Base-by-base conservation (phyloP, 92 coral and sea anemone species). In the Virgularia gustaviana region DNA sequence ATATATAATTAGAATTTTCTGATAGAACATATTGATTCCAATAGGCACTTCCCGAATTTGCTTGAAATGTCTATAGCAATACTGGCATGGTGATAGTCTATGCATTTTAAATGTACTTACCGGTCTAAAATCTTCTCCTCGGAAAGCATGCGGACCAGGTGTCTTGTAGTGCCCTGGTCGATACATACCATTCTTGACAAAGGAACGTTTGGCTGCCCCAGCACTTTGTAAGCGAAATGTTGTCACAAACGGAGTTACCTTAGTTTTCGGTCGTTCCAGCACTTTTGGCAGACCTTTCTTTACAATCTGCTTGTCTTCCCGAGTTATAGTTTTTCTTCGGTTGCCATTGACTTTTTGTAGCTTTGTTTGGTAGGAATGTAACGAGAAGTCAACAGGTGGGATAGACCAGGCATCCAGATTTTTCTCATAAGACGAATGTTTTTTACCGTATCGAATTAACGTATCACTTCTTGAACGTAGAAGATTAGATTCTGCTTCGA, bases 381-480 rank as follows among this genome's bases (percentile, higher is more conserved):
- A 76, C 16, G 88, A 78, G 57, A 94, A 94, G 81, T 89, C 90
- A 10, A 96, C 89, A 52, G 94, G 86, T n/a, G 43, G 76, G 11
- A 80, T 74, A 53, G 85, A 88, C 96, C 96, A 89, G 12, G 35
- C 44, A 66, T 66, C 35, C 13, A 66, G 18, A 41, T 2, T 29
- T 15, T 5, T 47, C 55, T 19, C 22, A 28, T 52, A 19, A 49
- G 0, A 6, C 1, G 24, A 6, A 9, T 49, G 56, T 5, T 13
- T 9, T 66, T 34, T 36, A n/a, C 9, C 15, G 22, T 49, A 29
- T 68, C 75, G 58, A 20, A 94, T 66, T 76, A 81, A 89, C 42
- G 89, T 82, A 35, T 89, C 96, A 71, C 99, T 94, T 25, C 99
- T 87, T 18, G 99, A 94, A 49, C 92, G 86, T n/a, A 87, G 76